Evolutionary conservation across 1,140 invertebrate genomes (phyloP), one percentile per base, ranked within the genome.

Genomic region (Polypedilum pembai): DNA sequence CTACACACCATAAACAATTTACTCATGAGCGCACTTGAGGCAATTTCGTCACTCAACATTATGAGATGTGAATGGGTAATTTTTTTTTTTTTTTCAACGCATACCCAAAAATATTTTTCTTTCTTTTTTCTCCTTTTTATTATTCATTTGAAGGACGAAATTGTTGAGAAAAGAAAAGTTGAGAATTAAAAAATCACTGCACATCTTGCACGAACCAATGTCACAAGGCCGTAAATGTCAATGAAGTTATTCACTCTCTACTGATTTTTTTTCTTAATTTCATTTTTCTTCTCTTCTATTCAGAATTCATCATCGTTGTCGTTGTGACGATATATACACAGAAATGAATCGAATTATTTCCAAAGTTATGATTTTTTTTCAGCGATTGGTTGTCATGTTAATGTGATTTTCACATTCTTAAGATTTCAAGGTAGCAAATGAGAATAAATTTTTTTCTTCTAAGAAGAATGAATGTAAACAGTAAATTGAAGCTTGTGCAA

Each of bases 41-140:
- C 65, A 69, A 69, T 69, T 69, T 69, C 20, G 17, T 18, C 65
- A 69, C 45, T 56, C 45, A 69, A 69, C 20, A 12, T 69, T 69
- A 69, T 69, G 65, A 69, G 65, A 69, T 69, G 65, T 69, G 65
- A 69, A 69, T 69, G 65, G 17, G 65, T 69, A 69, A 69, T 69
- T 69, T 66, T 21, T 21, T 12, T 56, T 69, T 69, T 66, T 21
- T 21, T 12, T 56, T 2, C 7, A 12, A 15, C 45, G 45, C n/a
- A 15, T 56, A 15, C n/a, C 10, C n/a, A 17, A 17, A 12, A 56
- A 56, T 56, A n/a, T n/a, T n/a, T n/a, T n/a, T n/a, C n/a, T n/a
- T n/a, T n/a, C n/a, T n/a, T n/a, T n/a, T n/a, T n/a, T n/a, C n/a
- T n/a, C n/a, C n/a, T 56, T 33, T 33, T 33, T 33, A 33, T 33